Evolutionary conservation across 2,888 invertebrate genomes (phyloP), one percentile per base, ranked within the genome.

Genomic region (Timema podura): DNA sequence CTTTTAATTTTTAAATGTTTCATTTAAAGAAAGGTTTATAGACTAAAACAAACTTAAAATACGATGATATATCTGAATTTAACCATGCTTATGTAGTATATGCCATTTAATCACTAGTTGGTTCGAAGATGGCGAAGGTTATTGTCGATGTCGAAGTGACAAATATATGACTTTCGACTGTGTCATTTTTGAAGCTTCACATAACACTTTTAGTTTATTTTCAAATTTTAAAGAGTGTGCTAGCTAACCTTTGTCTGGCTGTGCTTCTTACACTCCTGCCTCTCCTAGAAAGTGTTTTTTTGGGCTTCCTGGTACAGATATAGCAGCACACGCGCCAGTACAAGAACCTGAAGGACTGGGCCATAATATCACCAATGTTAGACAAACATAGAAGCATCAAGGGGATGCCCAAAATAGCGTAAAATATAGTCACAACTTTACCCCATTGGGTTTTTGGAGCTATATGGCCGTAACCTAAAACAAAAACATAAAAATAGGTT

Each of bases 311-410:
- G 0, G 93, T 93, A 81, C 95, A 96, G 65, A 93, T 88, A 81
- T 92, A 95, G 79, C 95, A 95, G 78, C 95, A 96, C 5, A 93
- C 90, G 70, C 92, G 89, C 95, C 95, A 95, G 79, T 96, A 96
- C n/a, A 95, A 82, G 78, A 95, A 95, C 74, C 93, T 90, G 84
- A 96, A 96, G 8, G 94, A 93, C 64, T 94, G 93, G 1, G 95
- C 95, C 93, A 96, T 93, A 74, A 95, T 91, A 80, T 95, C 95
- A 7, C 96, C 95, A 76, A 95, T 95, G 82, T 94, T 96, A 69
- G 96, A 95, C 74, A 97, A 86, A 77, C 96, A 97, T 16, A 97
- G 87, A 77, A 97, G 86, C 95, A 97, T 96, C 75, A 97, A 84
- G 0, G 97, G 97, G 76, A 97, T 97, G 65, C 94, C 97, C 74